A percentile compares a stretch with the other conserved stretches of the same genome.
These are phyloP conservation scores for Strigamia crassipes DNA, from an alignment of 2,888 invertebrate genomes.

Conservation along the genomic window DNA sequence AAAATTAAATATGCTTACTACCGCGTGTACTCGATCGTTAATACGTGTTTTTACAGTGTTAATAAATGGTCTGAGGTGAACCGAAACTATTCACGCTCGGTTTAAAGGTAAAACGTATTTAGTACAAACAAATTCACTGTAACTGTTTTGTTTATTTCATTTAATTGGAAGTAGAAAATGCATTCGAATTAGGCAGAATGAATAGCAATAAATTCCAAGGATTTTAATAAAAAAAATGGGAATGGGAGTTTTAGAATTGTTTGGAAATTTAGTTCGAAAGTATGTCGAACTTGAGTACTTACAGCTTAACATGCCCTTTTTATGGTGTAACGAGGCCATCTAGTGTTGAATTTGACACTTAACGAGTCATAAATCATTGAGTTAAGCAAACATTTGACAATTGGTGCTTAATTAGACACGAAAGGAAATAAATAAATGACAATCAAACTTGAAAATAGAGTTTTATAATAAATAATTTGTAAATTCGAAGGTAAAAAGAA, in stretches of 20 bases:
- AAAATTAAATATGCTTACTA: neutral
- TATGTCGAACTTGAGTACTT: neutral
- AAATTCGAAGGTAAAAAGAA: neutral
- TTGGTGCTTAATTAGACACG: neutral
- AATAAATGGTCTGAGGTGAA: neutral
- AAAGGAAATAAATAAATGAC: neutral
- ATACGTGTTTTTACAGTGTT: neutral
- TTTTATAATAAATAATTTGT: neutral
- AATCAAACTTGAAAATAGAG: neutral
- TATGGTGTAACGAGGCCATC: conserved; percentile 3
- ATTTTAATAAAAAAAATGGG: too few relatives aligned
- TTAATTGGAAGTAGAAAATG: too few relatives aligned
- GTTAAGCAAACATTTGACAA: neutral
- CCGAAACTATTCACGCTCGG: too few relatives aligned
- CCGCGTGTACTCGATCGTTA: neutral
- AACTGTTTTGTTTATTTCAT: too few relatives aligned
- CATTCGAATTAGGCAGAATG: too few relatives aligned
- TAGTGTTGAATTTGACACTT: conserved; percentile 14
- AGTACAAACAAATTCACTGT: too few relatives aligned
- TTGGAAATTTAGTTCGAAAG: neutral
- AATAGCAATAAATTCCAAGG: too few relatives aligned
- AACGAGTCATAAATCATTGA: neutral
- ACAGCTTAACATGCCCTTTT: neutral
- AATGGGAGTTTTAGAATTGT: too few relatives aligned
- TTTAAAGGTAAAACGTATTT: too few relatives aligned